Percentiles rank a stretch among this genome's conserved stretches.
Conservation (phyloP, 35 echinoderm and acorn worm genomes). For the Chiridota heheva region DNA sequence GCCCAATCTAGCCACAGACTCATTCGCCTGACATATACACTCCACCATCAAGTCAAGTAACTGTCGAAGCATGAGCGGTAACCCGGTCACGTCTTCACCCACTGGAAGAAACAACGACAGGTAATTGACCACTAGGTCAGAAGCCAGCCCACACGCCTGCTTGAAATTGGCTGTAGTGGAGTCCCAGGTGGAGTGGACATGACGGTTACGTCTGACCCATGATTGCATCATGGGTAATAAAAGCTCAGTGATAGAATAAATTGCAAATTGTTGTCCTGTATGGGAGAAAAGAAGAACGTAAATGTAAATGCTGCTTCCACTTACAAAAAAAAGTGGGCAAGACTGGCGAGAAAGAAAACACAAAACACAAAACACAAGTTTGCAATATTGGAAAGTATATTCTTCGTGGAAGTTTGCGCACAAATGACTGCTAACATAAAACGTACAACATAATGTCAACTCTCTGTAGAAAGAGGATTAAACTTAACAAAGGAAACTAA, state of each 20-base stretch:
- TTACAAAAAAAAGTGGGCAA: too few species aligned
- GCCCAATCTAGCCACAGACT: conserved; percentile 89
- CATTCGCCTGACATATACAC: conserved; percentile 92
- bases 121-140: conserved; percentile 90
- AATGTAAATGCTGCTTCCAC: not conserved
- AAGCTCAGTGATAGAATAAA: conserved; percentile 86
- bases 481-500: too few species aligned
- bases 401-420: too few species aligned
- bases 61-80: conserved; percentile 81
- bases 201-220: conserved; percentile 85
- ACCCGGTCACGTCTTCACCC: conserved; percentile 42
- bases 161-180: conserved; percentile 94
- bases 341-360: too few species aligned
- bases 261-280: conserved; percentile 78
- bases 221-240: conserved; percentile 95
- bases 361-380: too few species aligned
- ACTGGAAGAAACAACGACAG: conserved; percentile 50
- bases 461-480: too few species aligned
- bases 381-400: too few species aligned
- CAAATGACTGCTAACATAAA: too few species aligned
- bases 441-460: too few species aligned
- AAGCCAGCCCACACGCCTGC: conserved; percentile 92
- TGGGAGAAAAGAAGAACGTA: not conserved
- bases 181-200: conserved; percentile 84
- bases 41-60: conserved; percentile 90